Evolutionary conservation across 30 jellyfish, hydroid and myxozoan species (phyloP).

Genomic region (Hydractinia echinata): DNA sequence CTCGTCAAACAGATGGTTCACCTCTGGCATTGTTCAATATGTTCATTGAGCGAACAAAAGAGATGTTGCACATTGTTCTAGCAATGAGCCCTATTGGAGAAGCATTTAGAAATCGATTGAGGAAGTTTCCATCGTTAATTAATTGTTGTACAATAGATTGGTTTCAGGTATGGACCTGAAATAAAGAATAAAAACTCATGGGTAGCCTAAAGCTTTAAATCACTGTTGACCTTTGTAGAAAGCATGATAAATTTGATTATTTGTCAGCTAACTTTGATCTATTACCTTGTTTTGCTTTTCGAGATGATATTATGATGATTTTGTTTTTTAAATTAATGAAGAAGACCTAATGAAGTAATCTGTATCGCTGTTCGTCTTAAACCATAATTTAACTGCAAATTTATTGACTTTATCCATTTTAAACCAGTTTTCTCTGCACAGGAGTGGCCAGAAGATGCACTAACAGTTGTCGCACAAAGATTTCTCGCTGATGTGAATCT

Average conservation of each 20-base stretch:
- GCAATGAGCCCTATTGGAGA: constrained; percentile 99
- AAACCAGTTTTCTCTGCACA: neutral
- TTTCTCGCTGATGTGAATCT: constrained; percentile 91
- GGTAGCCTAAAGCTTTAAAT: neutral
- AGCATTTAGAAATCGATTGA: constrained; percentile 86
- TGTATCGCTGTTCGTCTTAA: too few relatives aligned
- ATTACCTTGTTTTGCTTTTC: too few relatives aligned
- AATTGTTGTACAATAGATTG: constrained; percentile 95
- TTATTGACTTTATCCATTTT: neutral
- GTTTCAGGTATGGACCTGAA: constrained; percentile 66
- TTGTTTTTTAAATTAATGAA: too few relatives aligned
- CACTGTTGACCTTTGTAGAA: neutral
- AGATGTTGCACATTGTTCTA: constrained; percentile 92
- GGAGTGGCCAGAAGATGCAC: constrained; percentile 99
- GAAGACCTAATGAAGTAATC: too few relatives aligned
- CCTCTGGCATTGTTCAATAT: constrained; percentile 84
- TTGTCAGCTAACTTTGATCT: too few relatives aligned
- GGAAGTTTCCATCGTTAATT: constrained; percentile 89
- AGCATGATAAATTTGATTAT: too few relatives aligned
- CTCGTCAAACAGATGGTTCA: constrained; percentile 96
- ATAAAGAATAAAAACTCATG: neutral
- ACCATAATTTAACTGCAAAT: too few relatives aligned
- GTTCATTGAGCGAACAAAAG: constrained; percentile 89
- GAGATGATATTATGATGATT: too few relatives aligned
- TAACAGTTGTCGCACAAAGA: constrained; percentile 98